Evolutionary conservation across 2,888 invertebrate species (phyloP), one percentile per base, ranked within the genome.

Genomic region (Hemithea aestivaria): DNA sequence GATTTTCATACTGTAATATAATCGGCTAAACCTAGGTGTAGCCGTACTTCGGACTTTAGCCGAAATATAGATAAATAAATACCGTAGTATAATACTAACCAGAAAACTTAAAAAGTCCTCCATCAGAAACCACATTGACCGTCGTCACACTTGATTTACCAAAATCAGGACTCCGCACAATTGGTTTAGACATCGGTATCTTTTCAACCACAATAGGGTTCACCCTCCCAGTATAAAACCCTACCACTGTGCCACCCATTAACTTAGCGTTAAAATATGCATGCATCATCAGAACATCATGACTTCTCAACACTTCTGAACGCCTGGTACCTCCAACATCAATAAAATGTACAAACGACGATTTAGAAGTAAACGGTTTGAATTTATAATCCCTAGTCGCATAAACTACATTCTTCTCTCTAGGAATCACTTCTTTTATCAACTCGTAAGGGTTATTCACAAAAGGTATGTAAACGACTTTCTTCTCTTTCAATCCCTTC

Each of bases 201-300:
- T 55, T 58, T 0, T 62, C 45, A 0, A 65, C 27, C 0, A 33
- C 20, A 0, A 74, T 45, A 0, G 76, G 71, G 35, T 82, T 83
- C 0, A 30, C 3, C 35, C 66, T 80, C 0, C 82, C 83, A 0
- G 82, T 81, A 35, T 83, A 83, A 45, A 74, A 74, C 0, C 63
- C 76, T 0, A 80, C 8, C 0, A 81, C 40, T 0, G 73, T 64
- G 0, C 71, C 73, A 0, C 42, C 9, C 2, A 62, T 59, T 2
- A 57, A 10, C 21, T 59, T 53, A 0, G 73, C 52, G 0, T 54
- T 54, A 0, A 42, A 45, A 27, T 67, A 66, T 0, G 76, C 62
- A 3, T 77, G 69, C 1, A 48, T 52, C 11, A 83, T 78, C 0
- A 77, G 52, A 1, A 32, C 3, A 41, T 82, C 84, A 25, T 83